A percentile compares a stretch with the other conserved stretches of the same genome.
These are phyloP conservation scores for Hirundo rustica DNA, from an alignment of 2,797 vertebrate species.

Conservation along the genomic window DNA sequence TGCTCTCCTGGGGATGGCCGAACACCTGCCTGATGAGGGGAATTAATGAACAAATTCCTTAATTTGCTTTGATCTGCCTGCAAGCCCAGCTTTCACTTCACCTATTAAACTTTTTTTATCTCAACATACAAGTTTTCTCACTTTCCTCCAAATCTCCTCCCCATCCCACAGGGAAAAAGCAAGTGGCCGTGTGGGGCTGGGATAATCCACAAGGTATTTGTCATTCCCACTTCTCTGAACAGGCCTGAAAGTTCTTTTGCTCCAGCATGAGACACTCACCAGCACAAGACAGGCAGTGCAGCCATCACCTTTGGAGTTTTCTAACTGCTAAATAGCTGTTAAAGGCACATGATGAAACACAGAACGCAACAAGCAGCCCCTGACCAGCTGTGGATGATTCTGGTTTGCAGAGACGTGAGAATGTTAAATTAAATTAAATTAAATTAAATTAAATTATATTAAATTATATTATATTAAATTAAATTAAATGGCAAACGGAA, in stretches of 20 bases:
- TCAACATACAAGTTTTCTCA: background rate
- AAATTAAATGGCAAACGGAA: background rate
- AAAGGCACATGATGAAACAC: background rate
- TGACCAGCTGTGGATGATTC: background rate
- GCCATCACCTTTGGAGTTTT: background rate
- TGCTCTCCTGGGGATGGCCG: background rate
- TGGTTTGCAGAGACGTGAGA: background rate
- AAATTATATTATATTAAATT: background rate
- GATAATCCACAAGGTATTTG: background rate
- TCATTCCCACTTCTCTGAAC: background rate
- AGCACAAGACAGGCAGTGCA: background rate
- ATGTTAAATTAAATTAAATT: background rate
- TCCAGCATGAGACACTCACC: background rate
- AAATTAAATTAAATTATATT: background rate
- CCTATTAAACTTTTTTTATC: background rate
- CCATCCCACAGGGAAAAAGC: background rate
- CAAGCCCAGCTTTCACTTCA: background rate
- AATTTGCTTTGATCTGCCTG: background rate
- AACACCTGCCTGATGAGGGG: background rate
- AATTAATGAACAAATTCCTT: background rate
- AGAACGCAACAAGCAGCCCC: background rate
- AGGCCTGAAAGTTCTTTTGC: background rate
- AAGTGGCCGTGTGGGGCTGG: background rate
- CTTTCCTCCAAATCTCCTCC: background rate
- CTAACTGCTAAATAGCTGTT: background rate